Conservation (phyloP, 2,113 vertebrate genomes). For the Ctenomys sociabilis region DNA sequence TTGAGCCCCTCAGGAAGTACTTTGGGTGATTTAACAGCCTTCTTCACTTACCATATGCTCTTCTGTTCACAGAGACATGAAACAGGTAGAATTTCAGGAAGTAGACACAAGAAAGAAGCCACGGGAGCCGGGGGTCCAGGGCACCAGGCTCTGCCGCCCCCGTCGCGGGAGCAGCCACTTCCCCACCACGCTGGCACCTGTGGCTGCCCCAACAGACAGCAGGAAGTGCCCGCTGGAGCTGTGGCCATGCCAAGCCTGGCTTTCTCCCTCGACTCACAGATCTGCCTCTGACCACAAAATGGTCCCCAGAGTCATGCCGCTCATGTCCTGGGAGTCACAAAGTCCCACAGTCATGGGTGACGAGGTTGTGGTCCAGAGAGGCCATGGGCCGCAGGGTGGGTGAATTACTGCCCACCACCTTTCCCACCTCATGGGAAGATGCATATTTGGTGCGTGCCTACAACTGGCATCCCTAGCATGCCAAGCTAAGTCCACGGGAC, state of each 20-base stretch:
- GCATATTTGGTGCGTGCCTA: background rate
- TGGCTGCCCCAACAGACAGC: accelerated
- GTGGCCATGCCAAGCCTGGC: background rate
- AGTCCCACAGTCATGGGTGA: background rate
- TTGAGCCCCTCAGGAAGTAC: background rate
- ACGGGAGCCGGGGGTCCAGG: accelerated
- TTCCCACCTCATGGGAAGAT: no score
- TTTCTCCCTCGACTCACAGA: background rate
- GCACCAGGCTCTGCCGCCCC: background rate
- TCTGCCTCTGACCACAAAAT: no score
- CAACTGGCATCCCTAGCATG: accelerated
- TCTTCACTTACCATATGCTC: background rate
- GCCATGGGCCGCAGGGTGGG: background rate
- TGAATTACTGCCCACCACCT: no score
- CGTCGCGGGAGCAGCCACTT: accelerated
- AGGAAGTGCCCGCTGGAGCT: background rate
- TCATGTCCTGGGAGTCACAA: background rate
- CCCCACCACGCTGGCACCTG: accelerated
- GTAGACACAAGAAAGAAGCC: background rate
- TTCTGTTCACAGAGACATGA: background rate
- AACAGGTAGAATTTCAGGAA: background rate
- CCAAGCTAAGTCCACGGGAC: background rate
- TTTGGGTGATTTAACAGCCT: background rate
- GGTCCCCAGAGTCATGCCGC: background rate
- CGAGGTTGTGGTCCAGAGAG: background rate